Conservation (phyloP, 2,888 invertebrate species). For the Digitonthophagus gazella region DNA sequence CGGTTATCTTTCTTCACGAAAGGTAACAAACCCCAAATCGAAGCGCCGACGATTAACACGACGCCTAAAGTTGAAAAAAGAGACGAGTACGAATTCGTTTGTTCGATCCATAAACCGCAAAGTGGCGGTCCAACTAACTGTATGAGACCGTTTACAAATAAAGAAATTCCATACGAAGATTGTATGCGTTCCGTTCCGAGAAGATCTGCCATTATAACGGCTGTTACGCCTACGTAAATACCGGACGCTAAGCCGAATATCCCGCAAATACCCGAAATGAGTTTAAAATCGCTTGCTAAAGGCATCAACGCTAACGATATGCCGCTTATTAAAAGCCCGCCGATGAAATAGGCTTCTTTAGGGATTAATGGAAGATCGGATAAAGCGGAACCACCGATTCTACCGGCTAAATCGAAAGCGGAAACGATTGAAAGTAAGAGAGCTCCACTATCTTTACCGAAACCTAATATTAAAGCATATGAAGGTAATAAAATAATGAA, state of each 20-base stretch:
- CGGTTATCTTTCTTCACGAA: conserved; percentile 53
- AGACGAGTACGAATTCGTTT: conserved; percentile 64
- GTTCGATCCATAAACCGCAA: conserved; percentile 71
- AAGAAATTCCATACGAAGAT: conserved; percentile 81
- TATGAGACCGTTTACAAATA: conserved; percentile 80
- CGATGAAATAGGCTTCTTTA: conserved; percentile 79
- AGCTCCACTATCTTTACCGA: conserved; percentile 69
- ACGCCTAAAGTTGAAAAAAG: conserved; percentile 74
- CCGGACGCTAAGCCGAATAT: conserved; percentile 81
- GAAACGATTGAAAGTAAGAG: conserved; percentile 78
- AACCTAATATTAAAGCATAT: conserved; percentile 69
- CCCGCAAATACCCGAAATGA: conserved; percentile 69
- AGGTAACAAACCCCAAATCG: conserved; percentile 75
- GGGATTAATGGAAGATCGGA: conserved; percentile 76
- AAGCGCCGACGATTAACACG: conserved; percentile 68
- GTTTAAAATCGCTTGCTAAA: conserved; percentile 61
- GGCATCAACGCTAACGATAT: conserved; percentile 71
- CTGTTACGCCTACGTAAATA: conserved; percentile 81
- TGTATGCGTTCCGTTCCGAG: conserved; percentile 80
- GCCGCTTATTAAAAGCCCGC: conserved; percentile 75
- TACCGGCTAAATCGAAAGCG: conserved; percentile 74
- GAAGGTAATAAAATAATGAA: conserved; percentile 79
- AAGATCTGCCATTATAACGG: conserved; percentile 86
- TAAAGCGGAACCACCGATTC: conserved; percentile 81
- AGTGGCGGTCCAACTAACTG: conserved; percentile 81